Conservation (phyloP, 2,797 vertebrate genomes). For the Falco biarmicus region DNA sequence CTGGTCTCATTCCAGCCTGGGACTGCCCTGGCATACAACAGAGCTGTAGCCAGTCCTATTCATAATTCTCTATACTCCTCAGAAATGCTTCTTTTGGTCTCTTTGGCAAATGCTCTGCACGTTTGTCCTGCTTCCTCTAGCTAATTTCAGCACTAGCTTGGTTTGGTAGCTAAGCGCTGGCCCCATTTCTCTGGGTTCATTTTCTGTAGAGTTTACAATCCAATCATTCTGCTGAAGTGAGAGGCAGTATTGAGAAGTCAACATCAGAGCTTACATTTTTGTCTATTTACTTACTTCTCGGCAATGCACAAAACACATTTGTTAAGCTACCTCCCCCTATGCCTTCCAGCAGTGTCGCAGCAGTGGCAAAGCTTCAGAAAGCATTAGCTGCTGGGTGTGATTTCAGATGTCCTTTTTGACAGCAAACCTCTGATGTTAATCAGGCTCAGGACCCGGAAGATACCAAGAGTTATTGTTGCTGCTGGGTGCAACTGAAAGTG, state of each 20-base stretch:
- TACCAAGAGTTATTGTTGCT: accelerated
- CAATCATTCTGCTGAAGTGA: background rate
- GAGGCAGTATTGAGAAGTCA: background rate
- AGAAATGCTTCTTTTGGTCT: background rate
- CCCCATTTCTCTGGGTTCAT: background rate
- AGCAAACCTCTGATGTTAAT: background rate
- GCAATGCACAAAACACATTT: background rate
- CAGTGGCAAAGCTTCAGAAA: background rate
- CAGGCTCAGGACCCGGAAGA: background rate
- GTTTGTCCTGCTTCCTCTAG: background rate
- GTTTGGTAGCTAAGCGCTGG: background rate
- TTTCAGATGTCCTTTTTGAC: background rate
- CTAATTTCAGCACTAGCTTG: background rate
- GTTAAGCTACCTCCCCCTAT: background rate
- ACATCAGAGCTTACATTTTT: background rate
- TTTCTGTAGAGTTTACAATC: background rate
- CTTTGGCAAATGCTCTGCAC: background rate
- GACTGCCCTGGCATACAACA: accelerated
- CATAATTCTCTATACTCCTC: background rate
- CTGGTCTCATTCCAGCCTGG: background rate
- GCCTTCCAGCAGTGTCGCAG: background rate
- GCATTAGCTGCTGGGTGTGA: background rate
- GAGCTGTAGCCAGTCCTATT: background rate
- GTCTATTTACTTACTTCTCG: background rate
- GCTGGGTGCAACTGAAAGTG: background rate